A percentile compares a stretch with the other conserved stretches of the same genome.
Evolutionary conservation across 23 tunicate species (phyloP).

Genomic region (Pegea sp.): DNA sequence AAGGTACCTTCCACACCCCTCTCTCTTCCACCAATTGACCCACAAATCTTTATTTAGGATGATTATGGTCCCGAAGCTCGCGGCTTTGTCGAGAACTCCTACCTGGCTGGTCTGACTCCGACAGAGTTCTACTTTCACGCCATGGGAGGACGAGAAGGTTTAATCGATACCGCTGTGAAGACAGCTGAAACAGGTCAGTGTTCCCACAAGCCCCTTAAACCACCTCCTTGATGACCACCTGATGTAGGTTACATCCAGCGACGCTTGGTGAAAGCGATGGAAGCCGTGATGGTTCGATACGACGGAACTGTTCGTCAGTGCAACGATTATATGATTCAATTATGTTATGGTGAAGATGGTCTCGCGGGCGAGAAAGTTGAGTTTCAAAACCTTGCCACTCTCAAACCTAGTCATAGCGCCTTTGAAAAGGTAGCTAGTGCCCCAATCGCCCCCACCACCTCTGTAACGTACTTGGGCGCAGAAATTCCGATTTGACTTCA

Average conservation of each 20-base stretch:
- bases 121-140: conserved; percentile 99
- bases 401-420: conserved; percentile 73
- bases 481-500: conserved; percentile 82
- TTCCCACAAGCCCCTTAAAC: not conserved
- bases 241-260: conserved; percentile 99
- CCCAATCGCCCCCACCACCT: no score
- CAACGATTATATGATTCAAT: conserved; percentile 96
- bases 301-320: conserved; percentile 97
- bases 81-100: conserved; percentile 99
- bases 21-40: not conserved
- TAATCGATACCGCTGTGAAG: conserved; percentile 98
- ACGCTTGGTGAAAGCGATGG: conserved; percentile 99
- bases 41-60: conserved; percentile 17
- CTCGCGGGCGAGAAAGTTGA: conserved; percentile 98
- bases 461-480: conserved; percentile 9
- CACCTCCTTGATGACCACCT: not conserved
- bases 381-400: conserved; percentile 83
- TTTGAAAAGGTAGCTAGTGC: conserved; percentile 76
- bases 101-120: conserved; percentile 97
- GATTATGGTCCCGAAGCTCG: conserved; percentile 99
- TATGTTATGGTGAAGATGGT: conserved; percentile 98
- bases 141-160: conserved; percentile 99
- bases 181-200: conserved; percentile 94
- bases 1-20: no score
- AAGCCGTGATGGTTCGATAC: conserved; percentile 96